Evolutionary conservation across 2,888 invertebrate species (phyloP).

Genomic region (Erpobdella octoculata): DNA sequence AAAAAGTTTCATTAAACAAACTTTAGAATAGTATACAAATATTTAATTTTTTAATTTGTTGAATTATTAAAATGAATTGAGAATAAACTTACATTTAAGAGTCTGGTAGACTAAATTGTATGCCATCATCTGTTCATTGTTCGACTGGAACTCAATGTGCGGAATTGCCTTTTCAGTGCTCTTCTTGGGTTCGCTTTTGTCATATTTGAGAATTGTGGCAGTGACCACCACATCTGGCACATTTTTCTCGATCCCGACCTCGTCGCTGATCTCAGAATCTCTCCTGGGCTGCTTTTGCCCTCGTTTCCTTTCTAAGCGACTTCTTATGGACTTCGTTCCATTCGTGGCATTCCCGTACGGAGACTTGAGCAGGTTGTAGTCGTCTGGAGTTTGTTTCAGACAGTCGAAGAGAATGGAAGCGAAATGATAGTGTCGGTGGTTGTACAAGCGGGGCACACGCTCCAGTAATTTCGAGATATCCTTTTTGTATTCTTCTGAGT

Average conservation of each 20-base stretch:
- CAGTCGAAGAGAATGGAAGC: neutral
- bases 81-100: conserved; percentile 14
- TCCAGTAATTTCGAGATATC: neutral
- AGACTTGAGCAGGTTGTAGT: neutral
- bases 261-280: neutral
- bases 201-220: too few species aligned
- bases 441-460: neutral
- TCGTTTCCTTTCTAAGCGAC: too few species aligned
- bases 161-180: neutral
- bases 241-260: neutral
- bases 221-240: neutral
- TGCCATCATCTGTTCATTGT: neutral
- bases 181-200: neutral
- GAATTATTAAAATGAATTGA: too few species aligned
- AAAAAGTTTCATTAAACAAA: too few species aligned
- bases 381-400: neutral
- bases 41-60: too few species aligned
- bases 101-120: conserved; percentile 10
- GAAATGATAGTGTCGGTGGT: neutral
- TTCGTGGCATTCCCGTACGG: neutral
- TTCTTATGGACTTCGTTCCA: too few species aligned
- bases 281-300: too few species aligned
- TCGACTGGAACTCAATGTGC: neutral
- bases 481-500: neutral
- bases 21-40: too few species aligned